phyloP scores from a whole-genome alignment of 2,888 invertebrate species.

The Oxystoma pomonae region DNA sequence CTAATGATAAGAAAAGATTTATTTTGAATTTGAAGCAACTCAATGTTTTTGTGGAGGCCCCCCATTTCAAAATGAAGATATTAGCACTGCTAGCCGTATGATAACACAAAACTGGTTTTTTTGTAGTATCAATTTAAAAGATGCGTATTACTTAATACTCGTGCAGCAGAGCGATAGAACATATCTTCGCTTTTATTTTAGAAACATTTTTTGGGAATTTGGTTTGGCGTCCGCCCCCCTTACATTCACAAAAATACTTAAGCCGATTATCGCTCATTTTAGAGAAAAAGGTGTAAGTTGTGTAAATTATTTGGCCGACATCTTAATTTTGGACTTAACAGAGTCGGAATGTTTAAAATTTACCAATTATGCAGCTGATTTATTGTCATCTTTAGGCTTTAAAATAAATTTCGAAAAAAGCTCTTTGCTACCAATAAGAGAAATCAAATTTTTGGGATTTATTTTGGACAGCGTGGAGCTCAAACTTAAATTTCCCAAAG shows the following conservation, averaged over 20 bases:
- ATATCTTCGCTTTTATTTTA: not conserved
- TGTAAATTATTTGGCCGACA: not conserved
- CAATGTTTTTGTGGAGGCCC: not conserved
- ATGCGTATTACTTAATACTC: not conserved
- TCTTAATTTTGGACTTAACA: not conserved
- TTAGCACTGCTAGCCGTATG: not conserved
- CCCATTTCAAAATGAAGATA: constrained; percentile 1
- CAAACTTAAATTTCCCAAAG: not conserved
- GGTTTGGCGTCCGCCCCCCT: not conserved
- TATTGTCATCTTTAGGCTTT: not conserved
- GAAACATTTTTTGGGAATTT: not conserved
- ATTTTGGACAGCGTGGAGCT: not conserved
- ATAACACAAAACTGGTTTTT: not conserved
- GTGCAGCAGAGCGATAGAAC: not conserved
- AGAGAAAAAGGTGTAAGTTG: not conserved
- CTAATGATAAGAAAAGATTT: constrained; percentile 9
- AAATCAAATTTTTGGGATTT: not conserved
- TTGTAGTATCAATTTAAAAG: not conserved
- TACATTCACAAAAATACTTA: not conserved
- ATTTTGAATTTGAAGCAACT: constrained; percentile 7
- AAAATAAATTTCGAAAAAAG: not conserved
- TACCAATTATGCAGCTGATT: not conserved
- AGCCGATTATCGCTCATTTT: not conserved
- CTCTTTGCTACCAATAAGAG: not conserved
- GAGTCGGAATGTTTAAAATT: not conserved